Conservation (phyloP, 1,140 invertebrate genomes). For the Brachionus koreanus region DNA sequence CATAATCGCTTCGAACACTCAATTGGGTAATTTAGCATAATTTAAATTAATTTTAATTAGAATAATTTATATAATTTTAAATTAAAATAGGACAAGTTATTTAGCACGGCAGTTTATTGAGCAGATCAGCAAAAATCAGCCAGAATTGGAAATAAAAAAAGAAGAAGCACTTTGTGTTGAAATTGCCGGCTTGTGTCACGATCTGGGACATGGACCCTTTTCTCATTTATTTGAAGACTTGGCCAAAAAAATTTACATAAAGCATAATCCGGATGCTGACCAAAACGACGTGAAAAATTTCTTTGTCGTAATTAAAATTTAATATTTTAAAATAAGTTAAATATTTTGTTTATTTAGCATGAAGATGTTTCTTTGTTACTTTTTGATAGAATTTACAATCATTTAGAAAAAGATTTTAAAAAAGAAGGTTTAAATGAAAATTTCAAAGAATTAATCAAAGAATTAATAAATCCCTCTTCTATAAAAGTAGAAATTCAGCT, state of each 20-base stretch:
- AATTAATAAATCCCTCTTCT: constrained; percentile 53
- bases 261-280: constrained; percentile 13
- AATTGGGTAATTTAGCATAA: constrained; percentile 60
- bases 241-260: constrained; percentile 37
- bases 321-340: background rate
- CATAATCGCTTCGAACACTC: constrained; percentile 66
- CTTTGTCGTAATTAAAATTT: background rate
- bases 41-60: background rate
- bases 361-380: constrained; percentile 59
- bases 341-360: constrained; percentile 53
- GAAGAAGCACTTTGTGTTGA: constrained; percentile 61
- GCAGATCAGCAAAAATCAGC: constrained; percentile 54
- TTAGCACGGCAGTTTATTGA: constrained; percentile 57
- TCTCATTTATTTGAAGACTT: constrained; percentile 64
- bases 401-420: constrained; percentile 52
- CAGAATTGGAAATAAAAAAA: constrained; percentile 58
- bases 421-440: constrained; percentile 48
- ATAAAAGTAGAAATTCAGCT: background rate
- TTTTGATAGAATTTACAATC: constrained; percentile 59
- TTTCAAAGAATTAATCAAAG: constrained; percentile 59
- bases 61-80: background rate
- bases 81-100: constrained; percentile 53
- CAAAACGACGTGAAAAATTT: background rate
- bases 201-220: constrained; percentile 66
- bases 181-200: constrained; percentile 68